Evolutionary conservation across 2,113 vertebrate genomes (phyloP), one percentile per base, ranked within the genome.

Genomic region (Cynocephalus volans): DNA sequence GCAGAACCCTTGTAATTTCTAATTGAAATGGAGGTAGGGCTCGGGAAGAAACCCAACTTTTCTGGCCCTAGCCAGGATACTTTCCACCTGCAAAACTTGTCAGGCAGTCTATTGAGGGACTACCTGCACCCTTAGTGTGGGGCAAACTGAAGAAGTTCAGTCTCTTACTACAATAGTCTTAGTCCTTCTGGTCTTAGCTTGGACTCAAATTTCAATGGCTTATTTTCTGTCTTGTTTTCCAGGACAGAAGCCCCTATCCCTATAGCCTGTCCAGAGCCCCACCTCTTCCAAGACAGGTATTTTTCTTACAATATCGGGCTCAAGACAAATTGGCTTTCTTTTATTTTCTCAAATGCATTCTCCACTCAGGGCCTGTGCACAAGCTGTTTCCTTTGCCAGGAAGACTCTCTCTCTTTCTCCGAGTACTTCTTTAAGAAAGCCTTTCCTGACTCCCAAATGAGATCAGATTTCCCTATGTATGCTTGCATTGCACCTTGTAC

Each of bases 271-370:
- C 17, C 52, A 88, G 31, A 94, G 87, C 13, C 41, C 21, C 54
- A 65, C 7, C 9, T 88, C 56, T 89, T 88, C 48, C 1, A 41
- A 81, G 17, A 41, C 41, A 90, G 69, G 31, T 75, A 72, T 48
- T 83, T 96, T 79, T 64, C 56, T 92, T 28, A 95, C 56, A 19
- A 87, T 36, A n/a, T 26, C 58, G 52, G 67, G 64, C 13, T 90
- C n/a, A 82, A 77, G 18, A 33, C 26, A 45, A 45, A 54, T 2
- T 93, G 54, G 8, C 31, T 93, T 85, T 80, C 79, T 94, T 94
- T 88, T 33, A 84, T 82, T 97, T 93, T 81, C 81, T 95, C 72
- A 81, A 88, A 75, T 72, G 6, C 18, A 60, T 64, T 33, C 21
- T 90, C 69, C 93, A 58, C 21, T 75, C n/a, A 84, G n/a, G 65